Evolutionary conservation across 2,888 invertebrate species (phyloP).

Genomic region (Bembecia ichneumoniformis): DNA sequence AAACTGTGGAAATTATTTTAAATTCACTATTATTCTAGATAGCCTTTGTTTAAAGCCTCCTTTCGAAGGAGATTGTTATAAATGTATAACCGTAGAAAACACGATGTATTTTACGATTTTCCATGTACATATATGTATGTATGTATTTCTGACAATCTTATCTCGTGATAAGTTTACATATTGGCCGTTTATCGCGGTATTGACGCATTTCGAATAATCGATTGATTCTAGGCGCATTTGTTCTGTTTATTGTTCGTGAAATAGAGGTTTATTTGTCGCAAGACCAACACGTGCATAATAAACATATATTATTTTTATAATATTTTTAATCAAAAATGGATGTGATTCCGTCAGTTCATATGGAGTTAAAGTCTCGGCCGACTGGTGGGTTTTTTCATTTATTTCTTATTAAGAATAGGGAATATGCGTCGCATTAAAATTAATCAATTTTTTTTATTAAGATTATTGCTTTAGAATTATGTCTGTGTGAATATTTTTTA

Average conservation of each 20-base stretch:
- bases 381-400: conserved; percentile 21
- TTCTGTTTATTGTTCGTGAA: conserved; percentile 1
- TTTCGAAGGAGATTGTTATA: too few relatives aligned
- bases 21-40: too few relatives aligned
- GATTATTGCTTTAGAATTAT: too few relatives aligned
- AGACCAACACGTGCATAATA: too few relatives aligned
- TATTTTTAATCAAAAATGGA: conserved; percentile 18
- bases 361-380: conserved; percentile 39
- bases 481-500: too few relatives aligned
- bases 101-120: not conserved
- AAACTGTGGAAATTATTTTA: too few relatives aligned
- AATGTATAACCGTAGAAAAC: too few relatives aligned
- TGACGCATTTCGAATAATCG: conserved; percentile 53
- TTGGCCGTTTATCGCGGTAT: conserved; percentile 41
- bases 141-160: conserved; percentile 20
- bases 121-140: not conserved
- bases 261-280: not conserved
- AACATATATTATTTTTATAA: too few relatives aligned
- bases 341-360: conserved; percentile 16
- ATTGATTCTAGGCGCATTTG: conserved; percentile 10
- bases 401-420: too few relatives aligned
- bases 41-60: too few relatives aligned
- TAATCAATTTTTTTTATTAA: too few relatives aligned
- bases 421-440: too few relatives aligned
- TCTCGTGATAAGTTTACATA: conserved; percentile 35